phyloP scores from a whole-genome alignment of 2,888 invertebrate species.

The Brachypalpus laphriformis region DNA sequence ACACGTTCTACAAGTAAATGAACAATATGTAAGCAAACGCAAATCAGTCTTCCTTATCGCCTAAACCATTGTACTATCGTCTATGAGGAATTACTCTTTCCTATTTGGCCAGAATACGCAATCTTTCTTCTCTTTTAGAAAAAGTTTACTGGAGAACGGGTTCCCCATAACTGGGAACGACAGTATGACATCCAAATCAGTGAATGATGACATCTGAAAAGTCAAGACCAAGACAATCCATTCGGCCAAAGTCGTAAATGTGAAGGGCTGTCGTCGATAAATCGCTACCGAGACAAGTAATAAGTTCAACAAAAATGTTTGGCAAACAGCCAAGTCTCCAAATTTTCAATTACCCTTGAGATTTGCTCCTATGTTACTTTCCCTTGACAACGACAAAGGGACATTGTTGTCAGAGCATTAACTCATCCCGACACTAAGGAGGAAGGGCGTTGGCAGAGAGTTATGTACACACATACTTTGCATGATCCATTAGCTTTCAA shows the following conservation, averaged over 20 bases:
- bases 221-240: background rate
- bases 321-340: background rate
- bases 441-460: constrained; percentile 6
- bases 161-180: too few relatives aligned
- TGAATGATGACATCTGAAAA: background rate
- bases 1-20: too few relatives aligned
- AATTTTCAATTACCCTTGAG: background rate
- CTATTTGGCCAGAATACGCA: too few relatives aligned
- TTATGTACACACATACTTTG: background rate
- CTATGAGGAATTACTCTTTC: too few relatives aligned
- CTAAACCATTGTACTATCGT: too few relatives aligned
- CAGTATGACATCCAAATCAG: background rate
- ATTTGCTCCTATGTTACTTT: background rate
- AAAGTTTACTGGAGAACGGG: too few relatives aligned
- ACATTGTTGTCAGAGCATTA: background rate
- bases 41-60: too few relatives aligned
- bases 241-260: background rate
- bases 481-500: background rate
- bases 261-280: background rate
- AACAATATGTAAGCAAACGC: too few relatives aligned
- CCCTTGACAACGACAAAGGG: background rate
- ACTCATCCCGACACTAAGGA: background rate
- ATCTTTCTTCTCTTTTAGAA: too few relatives aligned
- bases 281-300: background rate
- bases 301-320: background rate